phyloP scores from a whole-genome alignment of 2,113 vertebrate species.

The Setophaga coronata region DNA sequence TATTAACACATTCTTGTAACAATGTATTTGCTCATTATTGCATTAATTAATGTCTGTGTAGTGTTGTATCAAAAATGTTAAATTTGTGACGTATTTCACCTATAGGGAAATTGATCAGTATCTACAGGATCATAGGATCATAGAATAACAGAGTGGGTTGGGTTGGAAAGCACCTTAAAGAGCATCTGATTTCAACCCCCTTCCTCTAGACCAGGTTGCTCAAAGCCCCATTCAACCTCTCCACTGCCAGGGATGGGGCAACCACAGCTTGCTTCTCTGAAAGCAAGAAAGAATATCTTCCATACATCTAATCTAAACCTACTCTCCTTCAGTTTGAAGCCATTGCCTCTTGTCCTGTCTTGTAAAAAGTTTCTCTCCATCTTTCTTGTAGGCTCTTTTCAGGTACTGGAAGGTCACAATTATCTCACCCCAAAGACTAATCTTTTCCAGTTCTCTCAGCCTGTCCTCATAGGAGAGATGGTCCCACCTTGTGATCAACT shows the following conservation, averaged over 20 bases:
- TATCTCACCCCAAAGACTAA: accelerated
- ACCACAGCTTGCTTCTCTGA: no score
- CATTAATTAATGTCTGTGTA: neutral
- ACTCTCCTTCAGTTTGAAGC: neutral
- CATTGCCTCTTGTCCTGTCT: neutral
- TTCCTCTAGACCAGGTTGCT: neutral
- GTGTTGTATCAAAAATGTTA: neutral
- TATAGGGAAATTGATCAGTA: neutral
- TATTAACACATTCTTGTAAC: neutral
- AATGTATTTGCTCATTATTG: neutral
- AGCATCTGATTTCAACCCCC: neutral
- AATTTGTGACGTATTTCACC: neutral
- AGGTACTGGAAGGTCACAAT: neutral
- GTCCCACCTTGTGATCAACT: neutral
- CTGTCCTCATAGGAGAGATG: neutral
- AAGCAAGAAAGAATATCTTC: neutral
- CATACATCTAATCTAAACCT: neutral
- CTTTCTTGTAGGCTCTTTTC: neutral
- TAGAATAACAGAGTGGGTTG: neutral
- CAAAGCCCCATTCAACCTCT: neutral
- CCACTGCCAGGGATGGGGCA: neutral
- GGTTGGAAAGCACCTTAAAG: neutral
- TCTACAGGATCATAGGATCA: neutral
- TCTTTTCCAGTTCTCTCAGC: neutral
- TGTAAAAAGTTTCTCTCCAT: neutral